These are phyloP conservation scores for Chrysocyon brachyurus DNA, from an alignment of 2,797 vertebrate species.

Conservation along the genomic window DNA sequence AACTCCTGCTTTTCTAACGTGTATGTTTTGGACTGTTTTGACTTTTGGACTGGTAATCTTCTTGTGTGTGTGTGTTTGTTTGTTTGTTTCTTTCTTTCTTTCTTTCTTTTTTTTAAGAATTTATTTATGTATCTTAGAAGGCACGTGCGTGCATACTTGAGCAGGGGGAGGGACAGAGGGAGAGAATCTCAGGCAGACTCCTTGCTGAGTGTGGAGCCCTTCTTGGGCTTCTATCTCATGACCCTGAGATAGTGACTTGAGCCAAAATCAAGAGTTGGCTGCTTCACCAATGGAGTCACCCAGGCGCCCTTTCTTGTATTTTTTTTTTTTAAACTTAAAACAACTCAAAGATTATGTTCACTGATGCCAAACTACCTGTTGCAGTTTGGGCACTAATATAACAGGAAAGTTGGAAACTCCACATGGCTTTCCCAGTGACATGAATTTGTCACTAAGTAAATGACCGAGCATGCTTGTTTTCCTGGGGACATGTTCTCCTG, in stretches of 20 bases:
- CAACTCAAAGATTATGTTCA: background rate
- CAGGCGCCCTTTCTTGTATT: background rate
- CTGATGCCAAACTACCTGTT: background rate
- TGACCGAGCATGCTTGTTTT: background rate
- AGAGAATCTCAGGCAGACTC: background rate
- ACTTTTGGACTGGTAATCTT: slow-evolving; percentile 52
- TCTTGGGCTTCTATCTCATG: background rate
- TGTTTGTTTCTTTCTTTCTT: background rate
- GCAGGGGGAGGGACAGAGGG: background rate
- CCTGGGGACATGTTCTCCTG: background rate
- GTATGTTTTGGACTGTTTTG: slow-evolving; percentile 35
- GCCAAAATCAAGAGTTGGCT: no score
- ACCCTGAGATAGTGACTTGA: background rate
- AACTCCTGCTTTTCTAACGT: slow-evolving; percentile 35
- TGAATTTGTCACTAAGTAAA: background rate
- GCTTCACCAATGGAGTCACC: background rate
- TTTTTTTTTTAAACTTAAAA: background rate
- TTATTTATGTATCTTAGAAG: background rate
- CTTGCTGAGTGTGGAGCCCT: background rate
- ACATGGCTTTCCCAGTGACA: background rate
- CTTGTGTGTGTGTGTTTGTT: background rate
- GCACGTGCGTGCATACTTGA: rapidly evolving
- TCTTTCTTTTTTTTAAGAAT: background rate
- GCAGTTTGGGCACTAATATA: background rate
- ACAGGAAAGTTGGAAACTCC: background rate